Evolutionary conservation across 1,140 invertebrate genomes (phyloP).

Genomic region (Zaprionus vittiger): DNA sequence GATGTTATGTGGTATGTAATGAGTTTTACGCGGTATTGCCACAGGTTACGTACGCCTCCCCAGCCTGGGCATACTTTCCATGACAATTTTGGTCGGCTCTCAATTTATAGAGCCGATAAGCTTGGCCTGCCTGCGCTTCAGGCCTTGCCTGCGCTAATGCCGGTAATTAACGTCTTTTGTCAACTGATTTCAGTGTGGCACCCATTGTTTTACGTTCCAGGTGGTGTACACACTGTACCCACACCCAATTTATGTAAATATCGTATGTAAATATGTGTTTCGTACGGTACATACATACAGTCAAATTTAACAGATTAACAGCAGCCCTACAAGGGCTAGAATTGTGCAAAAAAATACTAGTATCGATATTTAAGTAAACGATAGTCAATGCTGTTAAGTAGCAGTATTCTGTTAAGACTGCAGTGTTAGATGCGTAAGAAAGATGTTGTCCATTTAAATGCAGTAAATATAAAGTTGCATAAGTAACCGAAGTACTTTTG

Average conservation of each 20-base stretch:
- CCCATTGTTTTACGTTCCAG: constrained; percentile 39
- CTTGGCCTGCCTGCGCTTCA: constrained; percentile 24
- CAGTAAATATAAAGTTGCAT: neutral
- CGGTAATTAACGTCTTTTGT: constrained; percentile 78
- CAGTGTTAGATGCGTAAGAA: neutral
- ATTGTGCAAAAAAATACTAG: neutral
- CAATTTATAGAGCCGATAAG: constrained; percentile 72
- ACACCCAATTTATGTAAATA: constrained; percentile 3
- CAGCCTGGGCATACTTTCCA: constrained; percentile 32
- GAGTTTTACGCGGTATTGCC: constrained; percentile 67
- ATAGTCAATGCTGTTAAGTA: neutral
- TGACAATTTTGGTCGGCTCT: constrained; percentile 42
- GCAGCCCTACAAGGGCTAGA: neutral
- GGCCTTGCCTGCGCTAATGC: constrained; percentile 52
- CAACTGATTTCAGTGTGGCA: constrained; percentile 58
- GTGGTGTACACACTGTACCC: constrained; percentile 1
- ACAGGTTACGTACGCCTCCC: constrained; percentile 20
- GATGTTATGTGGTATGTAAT: constrained; percentile 69
- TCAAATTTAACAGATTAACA: neutral
- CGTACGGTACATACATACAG: neutral
- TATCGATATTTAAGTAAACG: neutral
- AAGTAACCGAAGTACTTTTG: neutral
- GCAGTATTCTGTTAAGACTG: neutral
- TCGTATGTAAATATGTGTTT: neutral
- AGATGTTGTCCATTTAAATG: neutral